A percentile compares a stretch with the other conserved stretches of the same genome.
phyloP scores from a whole-genome alignment of 1,140 invertebrate genomes.

The Andrena cerasifolii region DNA sequence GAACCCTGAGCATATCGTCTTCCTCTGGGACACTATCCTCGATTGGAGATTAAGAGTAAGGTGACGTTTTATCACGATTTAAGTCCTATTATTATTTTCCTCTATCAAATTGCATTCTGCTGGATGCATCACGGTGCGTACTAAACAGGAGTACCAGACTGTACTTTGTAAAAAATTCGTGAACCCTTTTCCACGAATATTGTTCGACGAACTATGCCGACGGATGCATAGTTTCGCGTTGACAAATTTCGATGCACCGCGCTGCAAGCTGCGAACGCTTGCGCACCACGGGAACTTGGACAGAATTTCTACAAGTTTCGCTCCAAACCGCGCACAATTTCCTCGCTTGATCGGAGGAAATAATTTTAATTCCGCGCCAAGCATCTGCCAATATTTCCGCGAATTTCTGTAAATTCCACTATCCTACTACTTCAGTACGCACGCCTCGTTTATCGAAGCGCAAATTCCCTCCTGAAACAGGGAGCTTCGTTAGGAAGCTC shows the following conservation, averaged over 20 bases:
- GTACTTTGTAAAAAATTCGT: too few relatives aligned
- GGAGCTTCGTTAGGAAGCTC: too few relatives aligned
- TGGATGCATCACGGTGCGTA: not conserved
- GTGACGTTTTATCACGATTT: not conserved
- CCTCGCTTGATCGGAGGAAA: not conserved
- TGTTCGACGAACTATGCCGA: not conserved
- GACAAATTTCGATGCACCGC: not conserved
- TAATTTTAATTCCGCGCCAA: not conserved
- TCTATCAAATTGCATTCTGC: not conserved
- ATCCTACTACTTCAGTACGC: not conserved
- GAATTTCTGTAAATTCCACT: not conserved
- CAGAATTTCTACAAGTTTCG: slow-evolving; percentile 7
- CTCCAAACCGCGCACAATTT: not conserved
- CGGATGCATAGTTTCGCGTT: not conserved
- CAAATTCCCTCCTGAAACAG: not conserved
- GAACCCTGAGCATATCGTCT: not conserved
- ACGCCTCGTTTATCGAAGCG: not conserved
- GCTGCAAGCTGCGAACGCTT: not conserved
- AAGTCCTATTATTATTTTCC: not conserved
- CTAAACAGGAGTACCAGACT: too few relatives aligned
- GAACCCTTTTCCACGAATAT: not conserved
- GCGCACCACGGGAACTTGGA: not conserved
- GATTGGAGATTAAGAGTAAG: slow-evolving; percentile 25
- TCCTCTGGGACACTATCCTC: not conserved
- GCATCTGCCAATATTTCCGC: slow-evolving; percentile 14